phyloP scores from a whole-genome alignment of 2,888 invertebrate species.

The Chalcosyrphus nemorum region DNA sequence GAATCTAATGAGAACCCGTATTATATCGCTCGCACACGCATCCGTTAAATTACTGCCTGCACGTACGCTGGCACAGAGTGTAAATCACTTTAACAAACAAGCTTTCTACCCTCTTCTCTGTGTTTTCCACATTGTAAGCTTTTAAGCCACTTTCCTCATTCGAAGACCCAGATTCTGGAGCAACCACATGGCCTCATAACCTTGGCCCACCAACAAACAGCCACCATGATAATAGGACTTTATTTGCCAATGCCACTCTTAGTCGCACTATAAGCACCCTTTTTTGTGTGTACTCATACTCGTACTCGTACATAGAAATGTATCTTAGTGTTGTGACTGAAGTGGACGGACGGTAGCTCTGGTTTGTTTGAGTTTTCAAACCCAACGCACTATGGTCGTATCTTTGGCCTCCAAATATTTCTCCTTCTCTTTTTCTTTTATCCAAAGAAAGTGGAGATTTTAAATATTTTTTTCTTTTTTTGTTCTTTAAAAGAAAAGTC shows the following conservation, averaged over 20 bases:
- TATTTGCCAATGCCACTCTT: conserved; percentile 34
- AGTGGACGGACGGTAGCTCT: conserved; percentile 14
- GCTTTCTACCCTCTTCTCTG: conserved; percentile 8
- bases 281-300: conserved; percentile 1
- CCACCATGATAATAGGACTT: conserved; percentile 33
- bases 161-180: conserved; percentile 33
- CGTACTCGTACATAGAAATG: background rate
- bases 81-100: conserved; percentile 32
- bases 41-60: conserved; percentile 2
- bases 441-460: conserved; percentile 17
- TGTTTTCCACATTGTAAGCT: conserved; percentile 23
- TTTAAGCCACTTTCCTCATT: conserved; percentile 31
- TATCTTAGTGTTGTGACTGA: conserved; percentile 22
- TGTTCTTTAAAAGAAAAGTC: background rate
- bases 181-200: conserved; percentile 54
- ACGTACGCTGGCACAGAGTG: background rate
- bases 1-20: background rate
- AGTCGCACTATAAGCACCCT: conserved; percentile 38
- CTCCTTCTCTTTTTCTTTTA: conserved; percentile 16
- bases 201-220: conserved; percentile 58
- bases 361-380: conserved; percentile 25
- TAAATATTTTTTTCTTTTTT: background rate
- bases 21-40: conserved; percentile 37
- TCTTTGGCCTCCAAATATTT: conserved; percentile 32
- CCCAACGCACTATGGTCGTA: conserved; percentile 16